Conservation (phyloP, 2,888 invertebrate genomes). For the Apomyelois bistriatella region DNA sequence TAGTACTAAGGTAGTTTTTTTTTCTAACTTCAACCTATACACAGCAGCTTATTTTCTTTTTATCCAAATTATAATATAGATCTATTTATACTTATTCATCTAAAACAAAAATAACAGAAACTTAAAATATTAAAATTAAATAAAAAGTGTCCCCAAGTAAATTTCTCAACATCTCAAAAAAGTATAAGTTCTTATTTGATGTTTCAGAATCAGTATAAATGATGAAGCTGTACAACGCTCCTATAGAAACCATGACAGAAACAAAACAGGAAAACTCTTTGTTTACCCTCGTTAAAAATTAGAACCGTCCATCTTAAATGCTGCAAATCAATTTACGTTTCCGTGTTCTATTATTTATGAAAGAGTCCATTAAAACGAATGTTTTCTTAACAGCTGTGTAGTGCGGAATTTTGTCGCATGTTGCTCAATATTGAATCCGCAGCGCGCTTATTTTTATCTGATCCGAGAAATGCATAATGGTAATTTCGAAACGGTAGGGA, state of each 20-base stretch:
- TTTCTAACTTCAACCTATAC: no score
- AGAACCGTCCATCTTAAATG: background rate
- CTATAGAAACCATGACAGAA: background rate
- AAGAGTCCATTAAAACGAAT: conserved; percentile 18
- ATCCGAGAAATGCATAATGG: conserved; percentile 32
- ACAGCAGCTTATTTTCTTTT: no score
- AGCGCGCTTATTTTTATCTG: conserved; percentile 31
- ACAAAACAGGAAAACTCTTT: conserved; percentile 4
- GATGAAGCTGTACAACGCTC: background rate
- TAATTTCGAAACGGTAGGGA: conserved; percentile 48
- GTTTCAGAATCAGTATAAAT: background rate
- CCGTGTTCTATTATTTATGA: conserved; percentile 19
- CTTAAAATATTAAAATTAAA: background rate
- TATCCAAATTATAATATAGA: no score
- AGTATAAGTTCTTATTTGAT: background rate
- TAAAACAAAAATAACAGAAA: background rate
- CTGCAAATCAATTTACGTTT: conserved; percentile 15
- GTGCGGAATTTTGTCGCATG: conserved; percentile 11
- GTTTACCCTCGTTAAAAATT: conserved; percentile 3
- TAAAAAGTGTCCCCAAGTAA: no score
- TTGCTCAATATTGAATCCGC: conserved; percentile 25
- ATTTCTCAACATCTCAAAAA: background rate
- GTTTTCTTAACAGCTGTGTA: conserved; percentile 18
- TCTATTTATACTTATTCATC: no score
- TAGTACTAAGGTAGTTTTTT: no score